Evolutionary conservation across 2,113 vertebrate species (phyloP).

Genomic region (Mesoclemmys tuberculata): DNA sequence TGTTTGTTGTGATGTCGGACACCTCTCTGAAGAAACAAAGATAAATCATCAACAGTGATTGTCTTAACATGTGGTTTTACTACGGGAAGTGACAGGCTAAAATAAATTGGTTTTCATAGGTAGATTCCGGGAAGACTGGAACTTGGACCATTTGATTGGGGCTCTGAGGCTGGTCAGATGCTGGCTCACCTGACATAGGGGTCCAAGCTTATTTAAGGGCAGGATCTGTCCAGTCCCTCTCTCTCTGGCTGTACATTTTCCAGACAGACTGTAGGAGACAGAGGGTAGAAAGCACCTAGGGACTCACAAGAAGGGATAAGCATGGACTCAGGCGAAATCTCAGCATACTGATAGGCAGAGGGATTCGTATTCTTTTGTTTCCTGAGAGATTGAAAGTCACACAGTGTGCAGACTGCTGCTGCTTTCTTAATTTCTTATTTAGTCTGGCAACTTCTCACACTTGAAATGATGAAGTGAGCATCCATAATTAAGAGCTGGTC

Average conservation of each 20-base stretch:
- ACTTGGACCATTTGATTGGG: not conserved
- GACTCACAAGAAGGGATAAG: not conserved
- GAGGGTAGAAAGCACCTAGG: not conserved
- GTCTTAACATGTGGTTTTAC: no score
- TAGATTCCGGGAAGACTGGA: not conserved
- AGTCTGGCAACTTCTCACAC: not conserved
- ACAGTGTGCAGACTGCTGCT: not conserved
- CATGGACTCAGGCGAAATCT: not conserved
- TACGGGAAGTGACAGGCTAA: not conserved
- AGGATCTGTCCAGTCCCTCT: not conserved
- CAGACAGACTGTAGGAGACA: not conserved
- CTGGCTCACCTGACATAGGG: not conserved
- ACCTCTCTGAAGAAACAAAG: not conserved
- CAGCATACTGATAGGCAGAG: not conserved
- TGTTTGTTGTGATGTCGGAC: not conserved
- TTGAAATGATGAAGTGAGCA: not conserved
- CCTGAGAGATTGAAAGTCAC: not conserved
- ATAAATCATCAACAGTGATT: not conserved
- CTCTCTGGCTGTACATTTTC: not conserved
- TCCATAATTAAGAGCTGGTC: not conserved
- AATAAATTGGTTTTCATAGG: not conserved
- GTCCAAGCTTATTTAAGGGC: no score
- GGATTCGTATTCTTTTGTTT: not conserved
- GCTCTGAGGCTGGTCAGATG: not conserved
- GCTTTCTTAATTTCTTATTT: not conserved